These are phyloP conservation scores for Addax nasomaculatus DNA, from an alignment of 2,113 vertebrate species.

Conservation along the genomic window DNA sequence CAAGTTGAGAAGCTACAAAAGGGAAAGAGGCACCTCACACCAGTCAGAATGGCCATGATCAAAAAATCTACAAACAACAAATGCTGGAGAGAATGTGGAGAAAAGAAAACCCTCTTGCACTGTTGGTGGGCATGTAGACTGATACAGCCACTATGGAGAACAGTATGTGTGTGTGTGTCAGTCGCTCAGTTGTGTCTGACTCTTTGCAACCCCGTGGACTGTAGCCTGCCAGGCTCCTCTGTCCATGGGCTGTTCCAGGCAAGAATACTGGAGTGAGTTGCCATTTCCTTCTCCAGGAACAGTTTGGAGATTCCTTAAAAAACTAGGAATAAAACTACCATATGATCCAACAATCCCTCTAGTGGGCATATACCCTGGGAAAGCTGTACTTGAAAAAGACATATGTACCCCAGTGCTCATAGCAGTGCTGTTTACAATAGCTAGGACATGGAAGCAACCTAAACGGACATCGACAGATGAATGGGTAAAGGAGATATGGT, in stretches of 20 bases:
- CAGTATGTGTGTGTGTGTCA: background rate
- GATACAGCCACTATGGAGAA: background rate
- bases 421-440: background rate
- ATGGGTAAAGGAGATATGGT: background rate
- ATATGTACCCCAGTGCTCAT: background rate
- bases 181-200: background rate
- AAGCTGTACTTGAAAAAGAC: background rate
- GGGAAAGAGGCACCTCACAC: background rate
- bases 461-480: background rate
- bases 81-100: background rate
- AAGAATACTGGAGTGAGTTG: background rate
- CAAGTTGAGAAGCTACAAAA: conserved; percentile 10
- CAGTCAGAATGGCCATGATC: background rate
- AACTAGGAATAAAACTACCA: background rate
- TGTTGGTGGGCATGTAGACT: background rate
- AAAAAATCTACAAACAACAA: background rate
- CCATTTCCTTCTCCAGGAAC: background rate
- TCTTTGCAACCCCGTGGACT: background rate
- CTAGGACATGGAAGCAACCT: background rate
- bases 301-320: background rate
- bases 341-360: background rate
- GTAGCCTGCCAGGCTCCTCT: background rate
- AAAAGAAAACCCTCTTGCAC: background rate
- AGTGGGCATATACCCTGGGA: background rate
- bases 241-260: background rate